phyloP scores from a whole-genome alignment of 2,797 vertebrate species.

The Acrocephalus scirpaceus region DNA sequence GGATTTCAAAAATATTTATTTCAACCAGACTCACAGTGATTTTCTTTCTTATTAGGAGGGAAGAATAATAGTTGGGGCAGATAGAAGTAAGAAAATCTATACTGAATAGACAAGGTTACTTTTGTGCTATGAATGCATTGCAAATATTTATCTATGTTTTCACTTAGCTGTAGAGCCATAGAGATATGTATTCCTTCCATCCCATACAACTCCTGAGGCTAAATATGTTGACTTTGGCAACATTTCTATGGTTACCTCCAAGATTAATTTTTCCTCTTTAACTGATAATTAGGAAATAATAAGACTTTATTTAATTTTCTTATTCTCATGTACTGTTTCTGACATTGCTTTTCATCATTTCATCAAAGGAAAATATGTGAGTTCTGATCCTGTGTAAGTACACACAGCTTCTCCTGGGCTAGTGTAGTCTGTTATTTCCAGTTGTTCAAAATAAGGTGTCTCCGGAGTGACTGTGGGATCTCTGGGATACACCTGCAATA shows the following conservation, averaged over 20 bases:
- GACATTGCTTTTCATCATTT: neutral
- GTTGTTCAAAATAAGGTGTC: neutral
- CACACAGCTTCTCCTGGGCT: neutral
- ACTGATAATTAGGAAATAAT: neutral
- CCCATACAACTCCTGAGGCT: neutral
- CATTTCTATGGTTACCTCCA: neutral
- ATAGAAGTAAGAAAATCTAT: neutral
- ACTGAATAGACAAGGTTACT: neutral
- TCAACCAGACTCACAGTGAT: neutral
- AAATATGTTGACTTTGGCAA: neutral
- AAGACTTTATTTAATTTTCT: conserved; percentile 5
- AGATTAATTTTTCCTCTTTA: neutral
- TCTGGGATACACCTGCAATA: neutral
- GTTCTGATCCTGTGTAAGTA: neutral
- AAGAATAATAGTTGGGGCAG: neutral
- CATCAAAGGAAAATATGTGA: neutral
- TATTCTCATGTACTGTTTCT: neutral
- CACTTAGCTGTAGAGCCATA: neutral
- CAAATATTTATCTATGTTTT: neutral
- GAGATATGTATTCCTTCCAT: neutral
- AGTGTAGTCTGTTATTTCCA: neutral
- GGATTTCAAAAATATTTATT: neutral
- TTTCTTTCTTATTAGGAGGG: neutral
- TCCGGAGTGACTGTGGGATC: neutral
- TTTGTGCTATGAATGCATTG: neutral